Base-by-base conservation (phyloP, 2,888 invertebrate genomes). In the Eupelmus urozonus region DNA sequence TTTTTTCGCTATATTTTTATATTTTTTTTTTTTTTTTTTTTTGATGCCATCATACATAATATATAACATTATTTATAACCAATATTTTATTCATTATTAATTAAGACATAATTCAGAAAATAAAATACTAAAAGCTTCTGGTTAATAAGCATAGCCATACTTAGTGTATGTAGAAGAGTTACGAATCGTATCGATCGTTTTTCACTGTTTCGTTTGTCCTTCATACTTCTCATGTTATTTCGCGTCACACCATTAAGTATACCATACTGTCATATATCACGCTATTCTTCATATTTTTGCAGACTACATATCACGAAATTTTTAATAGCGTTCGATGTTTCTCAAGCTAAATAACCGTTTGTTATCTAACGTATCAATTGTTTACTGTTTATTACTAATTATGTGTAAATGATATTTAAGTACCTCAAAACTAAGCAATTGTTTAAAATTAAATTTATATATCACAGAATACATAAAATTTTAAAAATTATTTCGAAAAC, bases 181-280 rank as follows among this genome's bases (percentile, higher is more conserved):
- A 60, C 55, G 57, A 40, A 71, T 25, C 45, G 18, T 66, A 67
- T 78, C 51, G 74, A 78, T 73, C 60, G 59, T 40, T 67, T 59
- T 49, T 16, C 34, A 34, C 45, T 51, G 51, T 69, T 69, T 76
- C 53, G 34, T 34, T 51, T 23, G 63, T 63, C 29, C 62, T 71
- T 76, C 62, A 23, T 45, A 55, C 25, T 55, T 40, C 25, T 53
- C 25, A 53, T 57, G 49, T 76, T 27, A 49, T 65, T 71, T 62
- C 57, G 51, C 25, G 70, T 27, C 65, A 42, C 25, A 71, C 57
- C 51, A 66, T 71, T 76, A 40, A 67, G 40, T 60, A 25, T 40
- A 16, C 5, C 20, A 57, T 18, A 74, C 16, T 27, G 23, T 63
- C 57, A 25, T 63, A 45, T 23, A 29, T 65, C 49, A 75, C 25